Percentiles rank a stretch among this genome's conserved stretches.
Conservation (phyloP, 2,888 invertebrate species). For the Anaspis maculata region DNA sequence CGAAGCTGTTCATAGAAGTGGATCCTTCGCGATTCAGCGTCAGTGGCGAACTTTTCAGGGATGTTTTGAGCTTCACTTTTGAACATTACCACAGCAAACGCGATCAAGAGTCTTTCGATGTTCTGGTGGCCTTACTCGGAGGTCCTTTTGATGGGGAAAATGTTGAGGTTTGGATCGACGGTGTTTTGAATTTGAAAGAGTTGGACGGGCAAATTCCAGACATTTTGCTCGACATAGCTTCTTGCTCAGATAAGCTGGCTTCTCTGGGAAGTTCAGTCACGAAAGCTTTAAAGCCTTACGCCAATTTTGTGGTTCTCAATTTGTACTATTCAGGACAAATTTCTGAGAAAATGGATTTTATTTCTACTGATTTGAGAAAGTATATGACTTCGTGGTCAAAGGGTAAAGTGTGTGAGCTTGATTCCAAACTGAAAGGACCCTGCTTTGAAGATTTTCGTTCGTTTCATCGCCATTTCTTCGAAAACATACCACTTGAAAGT, state of each 20-base stretch:
- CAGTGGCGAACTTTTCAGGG: slow-evolving; percentile 24
- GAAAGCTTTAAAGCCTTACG: slow-evolving; percentile 33
- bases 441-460: no score
- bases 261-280: no score
- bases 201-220: slow-evolving; percentile 23
- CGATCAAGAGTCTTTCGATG: neutral
- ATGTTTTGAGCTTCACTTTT: slow-evolving; percentile 20
- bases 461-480: no score
- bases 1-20: slow-evolving; percentile 37
- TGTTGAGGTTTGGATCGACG: slow-evolving; percentile 54
- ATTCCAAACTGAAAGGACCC: no score
- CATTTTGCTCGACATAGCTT: slow-evolving; percentile 30
- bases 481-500: no score
- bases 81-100: neutral
- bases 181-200: slow-evolving; percentile 26
- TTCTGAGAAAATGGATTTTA: slow-evolving; percentile 41
- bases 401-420: no score
- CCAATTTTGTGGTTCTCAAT: slow-evolving; percentile 44
- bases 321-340: slow-evolving; percentile 54
- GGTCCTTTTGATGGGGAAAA: no score
- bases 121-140: no score
- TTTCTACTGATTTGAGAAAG: slow-evolving; percentile 39
- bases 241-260: no score
- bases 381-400: no score
- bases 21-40: slow-evolving; percentile 35